These are phyloP conservation scores for Oligia fasciuncula DNA, from an alignment of 2,888 invertebrate genomes.

Conservation along the genomic window DNA sequence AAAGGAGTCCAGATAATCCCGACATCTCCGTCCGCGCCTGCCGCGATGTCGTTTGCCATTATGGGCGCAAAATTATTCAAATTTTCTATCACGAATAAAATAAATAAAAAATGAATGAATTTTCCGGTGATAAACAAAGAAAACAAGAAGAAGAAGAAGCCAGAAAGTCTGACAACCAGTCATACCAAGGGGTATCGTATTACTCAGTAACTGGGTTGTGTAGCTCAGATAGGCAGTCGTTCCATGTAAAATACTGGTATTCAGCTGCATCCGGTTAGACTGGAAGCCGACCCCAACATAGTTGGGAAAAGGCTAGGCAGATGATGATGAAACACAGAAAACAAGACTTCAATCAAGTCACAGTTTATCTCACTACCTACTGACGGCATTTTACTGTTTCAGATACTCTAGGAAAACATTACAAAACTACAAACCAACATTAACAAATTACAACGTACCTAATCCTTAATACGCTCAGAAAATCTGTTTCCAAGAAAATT, in stretches of 20 bases:
- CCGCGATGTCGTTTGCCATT: neutral
- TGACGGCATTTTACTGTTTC: neutral
- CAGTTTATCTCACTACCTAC: neutral
- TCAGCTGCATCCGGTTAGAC: too few species aligned
- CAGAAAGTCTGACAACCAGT: too few species aligned
- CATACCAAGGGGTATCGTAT: too few species aligned
- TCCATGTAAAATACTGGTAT: too few species aligned
- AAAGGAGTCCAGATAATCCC: too few species aligned
- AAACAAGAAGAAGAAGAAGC: too few species aligned
- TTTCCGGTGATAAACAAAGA: too few species aligned
- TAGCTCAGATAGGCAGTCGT: too few species aligned
- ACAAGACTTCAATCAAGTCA: neutral
- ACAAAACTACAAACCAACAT: constrained; percentile 23
- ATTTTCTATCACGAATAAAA: neutral
- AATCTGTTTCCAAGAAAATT: constrained; percentile 59
- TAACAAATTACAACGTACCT: constrained; percentile 18
- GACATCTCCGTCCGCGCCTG: neutral
- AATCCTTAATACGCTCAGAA: constrained; percentile 45
- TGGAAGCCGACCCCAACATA: too few species aligned
- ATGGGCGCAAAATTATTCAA: too few species aligned
- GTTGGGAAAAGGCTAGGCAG: too few species aligned
- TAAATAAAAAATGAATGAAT: neutral
- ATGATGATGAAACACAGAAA: neutral
- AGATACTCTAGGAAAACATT: constrained; percentile 1
- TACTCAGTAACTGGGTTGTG: too few species aligned